Evolutionary conservation across 2,888 invertebrate species (phyloP), one percentile per base, ranked within the genome.

Genomic region (Melinaea menophilus): DNA sequence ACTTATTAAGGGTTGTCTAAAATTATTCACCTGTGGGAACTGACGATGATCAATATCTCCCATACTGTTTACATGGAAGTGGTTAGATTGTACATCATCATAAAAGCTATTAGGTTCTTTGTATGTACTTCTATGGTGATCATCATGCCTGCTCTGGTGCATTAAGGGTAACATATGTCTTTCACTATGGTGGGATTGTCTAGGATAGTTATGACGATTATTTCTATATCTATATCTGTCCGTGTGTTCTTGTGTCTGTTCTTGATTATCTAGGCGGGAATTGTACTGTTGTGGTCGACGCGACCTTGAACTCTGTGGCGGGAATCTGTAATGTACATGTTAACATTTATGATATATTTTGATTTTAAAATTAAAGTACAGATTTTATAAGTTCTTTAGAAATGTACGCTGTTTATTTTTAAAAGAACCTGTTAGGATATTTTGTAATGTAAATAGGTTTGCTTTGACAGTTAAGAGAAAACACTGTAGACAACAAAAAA

Each of bases 41-140:
- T 79, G 81, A 22, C 87, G 75, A 31, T 82, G 82, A 70, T 89
- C 89, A 13, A 88, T 67, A 77, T 90, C 88, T 22, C 88, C 86
- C 81, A 86, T 81, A 67, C 77, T 85, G 67, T 87, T 89, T 22
- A 82, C 65, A 67, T 75, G 78, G 62, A 62, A 62, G 67, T 64
- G 76, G 48, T 66, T 62, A 31, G 76, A 75, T 48, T 34, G 55
- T 58, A 70, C 61, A 33, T 76, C 75, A 12, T 78, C 72, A 72
- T 79, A 80, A 67, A 73, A 73, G 62, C 60, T 70, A 13, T 69
- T 55, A 33, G 73, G 61, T 13, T 75, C 72, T 60, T 72, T 68
- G 61, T 71, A 74, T 37, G 58, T 69, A 70, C 69, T 71, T 58
- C 61, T 62, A 63, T 66, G 69, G 59, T 70, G 75, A 69, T 72